Base-by-base conservation (phyloP, 1,140 invertebrate genomes). In the Uloborus diversus region DNA sequence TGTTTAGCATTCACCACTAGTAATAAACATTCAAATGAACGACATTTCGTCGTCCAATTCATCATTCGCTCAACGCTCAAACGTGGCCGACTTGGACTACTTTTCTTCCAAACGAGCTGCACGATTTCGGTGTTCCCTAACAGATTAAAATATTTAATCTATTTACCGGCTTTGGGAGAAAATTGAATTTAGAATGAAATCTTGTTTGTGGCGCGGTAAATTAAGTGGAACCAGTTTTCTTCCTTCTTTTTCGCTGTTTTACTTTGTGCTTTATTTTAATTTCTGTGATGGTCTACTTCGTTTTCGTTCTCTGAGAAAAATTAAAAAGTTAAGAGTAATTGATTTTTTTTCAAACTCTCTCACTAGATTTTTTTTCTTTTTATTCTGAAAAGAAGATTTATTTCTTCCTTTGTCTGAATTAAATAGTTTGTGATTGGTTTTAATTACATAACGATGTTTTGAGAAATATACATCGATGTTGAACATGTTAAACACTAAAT, bases 71-170 rank as follows among this genome's bases (percentile, higher is more conserved):
- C 30, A 32, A n/a, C 28, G 7, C 23, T 14, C 9, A 49, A n/a
- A 7, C 9, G 28, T 23, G 23, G 28, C 28, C 20, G 20, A 66
- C 35, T 4, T 28, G n/a, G n/a, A 23, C 73, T 62, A 57, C 32
- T 78, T n/a, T 57, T 66, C 61, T 30, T 32, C 57, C 4, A 17
- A 47, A 47, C 53, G 13, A 9, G 0, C 14, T 20, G 17, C 17
- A 64, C 59, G 56, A 32, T 57, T 33, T 27, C 62, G 73, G 73
- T 78, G 73, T 78, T 78, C 73, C 32, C 42, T 78, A 78, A 78
- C 73, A 78, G 73, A 78, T 78, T 78, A 78, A 78, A 78, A 78
- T 65, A 78, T 78, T 78, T 78, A 78, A 78, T 78, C 73, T 78
- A 78, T 78, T 78, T 78, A 78, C 59, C 71, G 71, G 71, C 14